phyloP scores from a whole-genome alignment of 2,113 vertebrate genomes.

The Thryonomys swinderianus region DNA sequence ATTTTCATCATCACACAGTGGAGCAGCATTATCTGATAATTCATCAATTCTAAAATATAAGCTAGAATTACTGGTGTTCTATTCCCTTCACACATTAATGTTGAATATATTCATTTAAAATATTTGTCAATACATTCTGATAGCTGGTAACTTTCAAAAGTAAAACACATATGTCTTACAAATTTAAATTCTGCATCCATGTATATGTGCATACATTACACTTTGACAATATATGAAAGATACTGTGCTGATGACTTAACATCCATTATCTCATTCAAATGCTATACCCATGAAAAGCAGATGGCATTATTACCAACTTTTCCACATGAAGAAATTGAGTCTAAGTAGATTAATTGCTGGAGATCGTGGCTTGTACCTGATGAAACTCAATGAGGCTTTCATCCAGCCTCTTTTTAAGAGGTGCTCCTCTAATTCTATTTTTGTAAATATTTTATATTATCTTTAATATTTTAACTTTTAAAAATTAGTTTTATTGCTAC shows the following conservation, averaged over 20 bases:
- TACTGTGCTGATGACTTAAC: not conserved
- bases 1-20: not conserved
- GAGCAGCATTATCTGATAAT: not conserved
- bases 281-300: not conserved
- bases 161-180: not conserved
- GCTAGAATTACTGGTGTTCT: not conserved
- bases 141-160: not conserved
- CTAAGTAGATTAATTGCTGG: not conserved
- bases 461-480: not conserved
- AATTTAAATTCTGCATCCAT: slow-evolving; percentile 16
- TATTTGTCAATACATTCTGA: not conserved
- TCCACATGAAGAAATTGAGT: slow-evolving; percentile 10
- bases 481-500: not conserved
- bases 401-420: not conserved
- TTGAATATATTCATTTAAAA: not conserved
- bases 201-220: not conserved
- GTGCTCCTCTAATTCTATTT: not conserved
- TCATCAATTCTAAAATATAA: not conserved
- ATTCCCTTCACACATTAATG: not conserved
- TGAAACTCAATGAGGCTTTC: not conserved
- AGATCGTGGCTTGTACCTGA: not conserved
- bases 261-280: not conserved
- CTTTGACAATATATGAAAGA: not conserved
- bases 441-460: slow-evolving; percentile 15
- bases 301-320: not conserved